Base-by-base conservation (phyloP, 2,113 vertebrate genomes). In the Lophura nycthemera region DNA sequence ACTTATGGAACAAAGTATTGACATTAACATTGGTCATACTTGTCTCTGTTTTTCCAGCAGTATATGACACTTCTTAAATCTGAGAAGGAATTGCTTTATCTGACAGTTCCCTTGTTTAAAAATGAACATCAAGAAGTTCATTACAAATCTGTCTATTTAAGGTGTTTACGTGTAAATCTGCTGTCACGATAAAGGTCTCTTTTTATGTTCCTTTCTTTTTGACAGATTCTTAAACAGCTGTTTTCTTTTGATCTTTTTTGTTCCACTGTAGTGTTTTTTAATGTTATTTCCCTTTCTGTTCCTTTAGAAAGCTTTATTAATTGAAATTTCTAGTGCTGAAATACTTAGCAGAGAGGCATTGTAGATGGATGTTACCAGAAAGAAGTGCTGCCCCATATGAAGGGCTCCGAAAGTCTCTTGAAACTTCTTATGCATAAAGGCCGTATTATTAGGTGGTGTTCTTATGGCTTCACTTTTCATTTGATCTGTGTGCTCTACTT, bases 61-160 rank as follows among this genome's bases (percentile, higher is more conserved):
- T 89, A 21, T 40, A 4, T 24, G 8, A 11, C 57, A 32, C 36
- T 36, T 90, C 27, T 64, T 90, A 56, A 81, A 64, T 71, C 25
- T 91, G 45, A 73, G 16, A 32, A 76, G 47, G 13, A 63, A 20
- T 87, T 1, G 1, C 54, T 93, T 84, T 47, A 60, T 64, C 32
- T 91, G 34, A 47, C 85, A 66, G 60, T 67, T 72, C 5, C 10
- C 45, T 40, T 91, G 36, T 92, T 93, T 73, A 30, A 89, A 87
- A 85, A 67, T 56, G 90, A 89, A 80, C 25, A 78, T 34, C 69
- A 88, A 71, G 72, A 71, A 88, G 19, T 69, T 94, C 72, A 77
- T 88, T 93, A 86, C 56, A 74, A 50, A 70, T 80, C 59, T 86
- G 50, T 56, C 56, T 66, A 15, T 88, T 25, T 92, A 64, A 92